Evolutionary conservation across 1,140 invertebrate genomes (phyloP), one percentile per base, ranked within the genome.

Genomic region (Mizuhopecten yessoensis): DNA sequence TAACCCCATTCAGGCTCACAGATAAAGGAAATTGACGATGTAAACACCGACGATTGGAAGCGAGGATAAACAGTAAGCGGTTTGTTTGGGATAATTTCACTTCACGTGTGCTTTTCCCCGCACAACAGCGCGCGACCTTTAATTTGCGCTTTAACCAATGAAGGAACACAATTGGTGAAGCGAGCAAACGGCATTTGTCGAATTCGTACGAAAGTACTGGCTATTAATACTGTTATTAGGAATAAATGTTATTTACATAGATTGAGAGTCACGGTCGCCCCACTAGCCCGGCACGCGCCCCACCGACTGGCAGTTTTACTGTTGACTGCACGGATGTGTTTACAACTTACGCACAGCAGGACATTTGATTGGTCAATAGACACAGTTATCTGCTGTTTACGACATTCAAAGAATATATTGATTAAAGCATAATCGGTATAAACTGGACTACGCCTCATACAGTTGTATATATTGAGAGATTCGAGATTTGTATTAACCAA

Each of bases 21-120:
- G n/a, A 29, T 29, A 75, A 75, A 75, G n/a, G 57, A 75, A 75
- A 75, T 75, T 75, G 57, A 75, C 57, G 57, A 75, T 75, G 57
- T 75, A 75, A 75, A 75, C 57, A 75, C 57, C 57, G n/a, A 75
- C 57, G 29, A 29, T 29, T 29, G 5, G 57, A 75, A 75, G 57
- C 57, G 57, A 29, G n/a, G 57, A 17, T 75, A n/a, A 29, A 75
- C 3, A 75, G 57, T 75, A 29, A 75, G n/a, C n/a, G n/a, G n/a
- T 75, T 75, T 75, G 23, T 75, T 75, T 75, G n/a, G 57, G n/a
- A n/a, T 75, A 75, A 75, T 75, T 75, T 29, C 57, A n/a, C 57
- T 29, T 75, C 57, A 75, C 57, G 57, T 75, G 57, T n/a, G 57
- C 57, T 75, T 75, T n/a, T 75, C 17, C 29, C 17, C n/a, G 57